A percentile compares a stretch with the other conserved stretches of the same genome.
Evolutionary conservation across 1,140 invertebrate genomes (phyloP).

Genomic region (Diploscapter pachys): DNA sequence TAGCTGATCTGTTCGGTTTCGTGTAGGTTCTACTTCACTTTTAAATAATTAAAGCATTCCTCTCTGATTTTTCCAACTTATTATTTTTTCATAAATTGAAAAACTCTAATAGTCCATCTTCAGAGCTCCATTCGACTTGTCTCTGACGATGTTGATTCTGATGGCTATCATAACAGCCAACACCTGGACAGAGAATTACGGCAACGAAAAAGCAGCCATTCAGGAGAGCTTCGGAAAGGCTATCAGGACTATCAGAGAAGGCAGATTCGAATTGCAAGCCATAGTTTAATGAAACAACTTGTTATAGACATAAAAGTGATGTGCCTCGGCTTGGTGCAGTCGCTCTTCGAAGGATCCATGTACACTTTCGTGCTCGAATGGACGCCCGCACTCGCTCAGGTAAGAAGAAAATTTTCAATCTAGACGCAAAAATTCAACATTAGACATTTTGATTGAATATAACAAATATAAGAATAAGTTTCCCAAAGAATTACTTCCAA

Average conservation of each 20-base stretch:
- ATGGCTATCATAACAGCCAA: background rate
- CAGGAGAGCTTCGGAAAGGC: background rate
- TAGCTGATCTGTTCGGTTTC: background rate
- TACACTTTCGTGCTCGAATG: background rate
- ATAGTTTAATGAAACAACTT: background rate
- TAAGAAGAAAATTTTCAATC: background rate
- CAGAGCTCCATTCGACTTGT: too few species aligned
- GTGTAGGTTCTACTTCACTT: background rate
- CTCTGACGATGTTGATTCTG: too few species aligned
- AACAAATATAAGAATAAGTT: too few species aligned
- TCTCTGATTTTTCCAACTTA: background rate
- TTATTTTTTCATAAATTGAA: background rate
- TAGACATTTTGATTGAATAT: too few species aligned
- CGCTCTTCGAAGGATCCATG: background rate
- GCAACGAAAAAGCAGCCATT: background rate
- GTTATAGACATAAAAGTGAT: background rate
- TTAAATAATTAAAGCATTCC: background rate
- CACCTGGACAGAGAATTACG: background rate
- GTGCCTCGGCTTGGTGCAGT: slow-evolving; percentile 1
- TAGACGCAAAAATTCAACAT: too few species aligned
- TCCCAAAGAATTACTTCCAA: too few species aligned
- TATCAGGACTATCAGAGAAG: background rate
- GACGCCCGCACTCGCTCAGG: slow-evolving; percentile 42
- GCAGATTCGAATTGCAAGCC: background rate
- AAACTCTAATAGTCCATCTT: slow-evolving; percentile 7